A percentile compares a stretch with the other conserved stretches of the same genome.
Evolutionary conservation across 2,888 invertebrate species (phyloP).

Genomic region (Buathra laborator): DNA sequence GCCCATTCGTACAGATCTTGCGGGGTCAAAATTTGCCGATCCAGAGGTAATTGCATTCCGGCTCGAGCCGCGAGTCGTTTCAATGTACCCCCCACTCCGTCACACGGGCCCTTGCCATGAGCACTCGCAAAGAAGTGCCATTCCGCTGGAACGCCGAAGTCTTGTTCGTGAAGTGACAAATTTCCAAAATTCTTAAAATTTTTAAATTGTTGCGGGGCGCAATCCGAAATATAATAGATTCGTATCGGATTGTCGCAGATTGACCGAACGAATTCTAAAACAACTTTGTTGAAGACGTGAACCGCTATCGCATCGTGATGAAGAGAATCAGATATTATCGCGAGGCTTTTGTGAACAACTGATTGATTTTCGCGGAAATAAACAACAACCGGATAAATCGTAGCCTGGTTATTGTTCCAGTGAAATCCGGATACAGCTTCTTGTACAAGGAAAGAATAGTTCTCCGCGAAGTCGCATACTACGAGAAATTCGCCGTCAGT

Average conservation of each 20-base stretch:
- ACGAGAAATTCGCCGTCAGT: slow-evolving; percentile 54
- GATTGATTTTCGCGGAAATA: slow-evolving; percentile 50
- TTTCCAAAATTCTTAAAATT: slow-evolving; percentile 64
- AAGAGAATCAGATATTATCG: slow-evolving; percentile 64
- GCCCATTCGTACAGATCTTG: slow-evolving; percentile 56
- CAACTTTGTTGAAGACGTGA: too few relatives aligned
- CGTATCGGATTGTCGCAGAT: too few relatives aligned
- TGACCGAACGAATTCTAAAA: too few relatives aligned
- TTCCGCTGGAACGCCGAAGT: slow-evolving; percentile 57
- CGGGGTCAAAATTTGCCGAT: slow-evolving; percentile 63
- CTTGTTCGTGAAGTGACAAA: slow-evolving; percentile 59
- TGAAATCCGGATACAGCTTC: slow-evolving; percentile 46
- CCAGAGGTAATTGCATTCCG: slow-evolving; percentile 55
- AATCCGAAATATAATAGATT: slow-evolving; percentile 55
- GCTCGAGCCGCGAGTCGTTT: slow-evolving; percentile 65
- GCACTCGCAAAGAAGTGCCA: slow-evolving; percentile 67
- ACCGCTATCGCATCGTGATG: slow-evolving; percentile 23
- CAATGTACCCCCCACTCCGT: slow-evolving; percentile 65
- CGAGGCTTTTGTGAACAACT: slow-evolving; percentile 55
- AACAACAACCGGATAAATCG: slow-evolving; percentile 61
- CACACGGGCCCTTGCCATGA: slow-evolving; percentile 67
- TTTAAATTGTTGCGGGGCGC: slow-evolving; percentile 63
- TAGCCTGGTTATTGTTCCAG: slow-evolving; percentile 38
- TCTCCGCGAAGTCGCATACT: slow-evolving; percentile 59
- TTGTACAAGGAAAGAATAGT: slow-evolving; percentile 53